Evolutionary conservation across 2,888 invertebrate genomes (phyloP).

Genomic region (Panopea generosa): DNA sequence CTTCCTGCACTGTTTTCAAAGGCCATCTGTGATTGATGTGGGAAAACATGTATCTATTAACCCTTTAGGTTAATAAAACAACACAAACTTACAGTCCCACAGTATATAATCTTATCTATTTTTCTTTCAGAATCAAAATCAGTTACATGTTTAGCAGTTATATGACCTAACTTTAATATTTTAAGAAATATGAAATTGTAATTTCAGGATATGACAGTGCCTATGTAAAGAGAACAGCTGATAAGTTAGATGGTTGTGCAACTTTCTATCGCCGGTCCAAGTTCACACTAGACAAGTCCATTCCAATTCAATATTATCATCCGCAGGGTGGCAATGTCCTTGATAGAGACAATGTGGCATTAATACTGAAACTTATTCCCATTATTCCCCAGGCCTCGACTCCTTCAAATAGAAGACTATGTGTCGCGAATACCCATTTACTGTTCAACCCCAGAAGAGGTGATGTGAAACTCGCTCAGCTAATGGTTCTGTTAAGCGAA

Average conservation of each 20-base stretch:
- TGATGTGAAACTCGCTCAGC: slow-evolving; percentile 95
- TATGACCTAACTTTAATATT: too few relatives aligned
- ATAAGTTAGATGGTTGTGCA: slow-evolving; percentile 94
- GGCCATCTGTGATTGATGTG: too few relatives aligned
- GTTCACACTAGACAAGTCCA: slow-evolving; percentile 89
- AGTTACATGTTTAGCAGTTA: too few relatives aligned
- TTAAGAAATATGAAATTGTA: too few relatives aligned
- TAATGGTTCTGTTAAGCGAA: slow-evolving; percentile 93
- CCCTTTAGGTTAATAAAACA: too few relatives aligned
- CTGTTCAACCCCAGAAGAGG: slow-evolving; percentile 95
- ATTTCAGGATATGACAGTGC: slow-evolving; percentile 90
- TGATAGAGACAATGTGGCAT: slow-evolving; percentile 94
- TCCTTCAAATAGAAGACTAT: slow-evolving; percentile 86
- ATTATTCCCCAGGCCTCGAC: slow-evolving; percentile 16
- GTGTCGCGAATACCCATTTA: slow-evolving; percentile 97
- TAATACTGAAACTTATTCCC: slow-evolving; percentile 90
- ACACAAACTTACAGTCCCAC: too few relatives aligned
- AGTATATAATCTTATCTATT: too few relatives aligned
- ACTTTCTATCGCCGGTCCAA: slow-evolving; percentile 91
- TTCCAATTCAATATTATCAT: slow-evolving; percentile 90
- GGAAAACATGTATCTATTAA: too few relatives aligned
- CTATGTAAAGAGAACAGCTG: slow-evolving; percentile 92
- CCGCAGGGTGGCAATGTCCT: slow-evolving; percentile 87
- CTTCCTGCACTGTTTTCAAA: too few relatives aligned
- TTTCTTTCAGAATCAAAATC: too few relatives aligned